Percentiles rank a stretch among this genome's conserved stretches.
Evolutionary conservation across 2,797 vertebrate genomes (phyloP).

Genomic region (Thripadectes ignobilis): DNA sequence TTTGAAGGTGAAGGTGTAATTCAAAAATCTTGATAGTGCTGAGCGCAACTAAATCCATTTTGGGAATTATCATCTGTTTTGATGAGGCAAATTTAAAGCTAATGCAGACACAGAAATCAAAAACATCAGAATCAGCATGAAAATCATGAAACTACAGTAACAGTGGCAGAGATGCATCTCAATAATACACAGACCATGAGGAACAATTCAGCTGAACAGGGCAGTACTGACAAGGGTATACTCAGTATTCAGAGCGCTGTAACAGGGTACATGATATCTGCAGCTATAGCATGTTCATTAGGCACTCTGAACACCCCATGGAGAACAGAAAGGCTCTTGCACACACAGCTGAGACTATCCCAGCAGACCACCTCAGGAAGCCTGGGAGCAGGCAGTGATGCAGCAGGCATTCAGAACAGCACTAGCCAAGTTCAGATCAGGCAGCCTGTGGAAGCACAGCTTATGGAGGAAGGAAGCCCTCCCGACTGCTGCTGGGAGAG

Average conservation of each 20-base stretch:
- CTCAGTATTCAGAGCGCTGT: background rate
- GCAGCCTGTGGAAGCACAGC: background rate
- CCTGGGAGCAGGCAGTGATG: background rate
- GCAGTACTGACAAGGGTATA: background rate
- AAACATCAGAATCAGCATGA: background rate
- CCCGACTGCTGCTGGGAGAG: background rate
- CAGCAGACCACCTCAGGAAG: background rate
- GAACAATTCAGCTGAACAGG: background rate
- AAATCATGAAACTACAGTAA: background rate
- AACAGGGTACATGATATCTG: background rate
- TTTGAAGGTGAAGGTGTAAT: background rate
- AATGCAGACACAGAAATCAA: background rate
- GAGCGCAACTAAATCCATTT: background rate
- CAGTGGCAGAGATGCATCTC: background rate
- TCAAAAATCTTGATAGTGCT: background rate
- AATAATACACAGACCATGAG: background rate
- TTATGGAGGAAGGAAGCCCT: background rate
- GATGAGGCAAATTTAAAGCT: background rate
- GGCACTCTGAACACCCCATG: background rate
- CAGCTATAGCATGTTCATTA: accelerated
- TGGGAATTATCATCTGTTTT: background rate
- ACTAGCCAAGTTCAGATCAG: background rate
- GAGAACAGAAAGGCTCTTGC: background rate
- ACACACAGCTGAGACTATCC: background rate
- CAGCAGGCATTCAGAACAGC: background rate